Percentiles rank a stretch among this genome's conserved stretches.
Conservation (phyloP, 2,888 invertebrate genomes). For the Melinopterus prodromus region DNA sequence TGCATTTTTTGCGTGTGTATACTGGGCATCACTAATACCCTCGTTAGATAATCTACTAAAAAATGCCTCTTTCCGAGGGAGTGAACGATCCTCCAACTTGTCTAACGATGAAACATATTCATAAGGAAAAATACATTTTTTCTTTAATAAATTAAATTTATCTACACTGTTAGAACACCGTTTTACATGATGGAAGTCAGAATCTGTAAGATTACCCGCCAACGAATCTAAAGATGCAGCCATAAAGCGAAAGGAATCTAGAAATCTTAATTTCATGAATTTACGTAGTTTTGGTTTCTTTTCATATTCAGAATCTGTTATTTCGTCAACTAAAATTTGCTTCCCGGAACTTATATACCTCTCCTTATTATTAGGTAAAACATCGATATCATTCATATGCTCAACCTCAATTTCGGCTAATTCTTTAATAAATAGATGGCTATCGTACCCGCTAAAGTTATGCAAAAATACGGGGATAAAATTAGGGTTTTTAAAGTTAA, state of each 20-base stretch:
- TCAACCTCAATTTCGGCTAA: conserved; percentile 39
- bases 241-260: conserved; percentile 46
- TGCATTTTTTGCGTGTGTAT: neutral
- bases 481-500: conserved; percentile 41
- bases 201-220: conserved; percentile 26
- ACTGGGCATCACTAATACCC: neutral
- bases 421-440: conserved; percentile 49
- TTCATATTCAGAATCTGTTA: conserved; percentile 14
- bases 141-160: neutral
- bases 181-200: no score
- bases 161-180: no score
- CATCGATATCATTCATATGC: conserved; percentile 36
- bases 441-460: conserved; percentile 48
- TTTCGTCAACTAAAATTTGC: conserved; percentile 35
- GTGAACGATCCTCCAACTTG: neutral
- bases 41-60: neutral
- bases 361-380: conserved; percentile 49
- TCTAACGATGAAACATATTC: no score
- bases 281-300: conserved; percentile 29
- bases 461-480: conserved; percentile 45
- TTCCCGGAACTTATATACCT: conserved; percentile 51
- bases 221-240: conserved; percentile 41
- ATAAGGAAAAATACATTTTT: conserved; percentile 22
- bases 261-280: conserved; percentile 38
- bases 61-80: neutral